Evolutionary conservation across 2,113 vertebrate species (phyloP), one percentile per base, ranked within the genome.

Genomic region (Lampris incognitus): DNA sequence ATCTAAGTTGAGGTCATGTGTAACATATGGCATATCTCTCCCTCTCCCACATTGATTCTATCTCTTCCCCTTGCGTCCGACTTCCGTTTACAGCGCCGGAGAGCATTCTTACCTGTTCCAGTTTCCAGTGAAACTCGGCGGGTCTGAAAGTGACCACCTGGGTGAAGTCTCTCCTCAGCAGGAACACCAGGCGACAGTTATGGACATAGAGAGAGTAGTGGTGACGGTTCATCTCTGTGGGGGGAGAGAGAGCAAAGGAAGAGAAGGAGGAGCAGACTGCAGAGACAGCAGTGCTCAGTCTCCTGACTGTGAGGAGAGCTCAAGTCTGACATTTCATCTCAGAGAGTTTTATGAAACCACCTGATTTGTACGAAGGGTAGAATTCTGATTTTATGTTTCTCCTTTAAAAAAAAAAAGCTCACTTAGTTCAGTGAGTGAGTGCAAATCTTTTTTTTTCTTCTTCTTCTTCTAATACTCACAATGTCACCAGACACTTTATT

Each of bases 111-210:
- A 99, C 98, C 97, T 99, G 97, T 81, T 99, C 97, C 66, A 98
- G 94, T 78, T 99, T 99, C 98, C 98, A 99, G 93, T 99, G 98
- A 91, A 98, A 99, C 88, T 99, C 97, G 0, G 98, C 97, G 0
- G 98, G 98, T 70, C 97, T 96, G 76, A 99, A 99, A 40, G 97
- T 97, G 90, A 98, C 96, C 0, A 96, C 95, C 81, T 96, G 97
- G 58, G 96, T 95, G 68, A 97, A 97, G 91, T 98, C 97, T 77
- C 97, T 96, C 77, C 98, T 93, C 89, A 99, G 80, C 83, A 99
- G 94, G 82, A 99, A 97, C 9, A 99, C 98, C 4, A 99, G 90
- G 0, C 98, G 95, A 83, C 98, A 99, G 84, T 99, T 99, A 87
- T 99, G 98, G 88, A 99, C 95, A 0, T 99, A 99, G 8, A 99